A percentile compares a stretch with the other conserved stretches of the same genome.
Evolutionary conservation across 2,797 vertebrate genomes (phyloP).

Genomic region (Pogonophryne albipinna): DNA sequence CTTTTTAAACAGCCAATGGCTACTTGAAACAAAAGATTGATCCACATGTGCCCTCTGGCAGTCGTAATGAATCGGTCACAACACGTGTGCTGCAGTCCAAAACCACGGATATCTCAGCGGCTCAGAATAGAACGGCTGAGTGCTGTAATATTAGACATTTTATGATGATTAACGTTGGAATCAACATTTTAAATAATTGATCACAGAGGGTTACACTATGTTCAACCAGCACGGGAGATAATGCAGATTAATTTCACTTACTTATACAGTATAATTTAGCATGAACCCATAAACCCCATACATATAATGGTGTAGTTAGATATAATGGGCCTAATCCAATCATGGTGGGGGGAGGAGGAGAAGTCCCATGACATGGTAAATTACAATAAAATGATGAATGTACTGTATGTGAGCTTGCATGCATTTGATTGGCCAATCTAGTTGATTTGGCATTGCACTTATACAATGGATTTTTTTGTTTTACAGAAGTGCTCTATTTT

Average conservation of each 20-base stretch:
- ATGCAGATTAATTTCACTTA: slow-evolving; percentile 11
- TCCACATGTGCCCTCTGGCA: slow-evolving; percentile 36
- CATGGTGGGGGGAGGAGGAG: neutral
- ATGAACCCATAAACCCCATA: neutral
- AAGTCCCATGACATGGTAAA: neutral
- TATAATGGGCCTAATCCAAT: slow-evolving; percentile 15
- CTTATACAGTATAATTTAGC: neutral
- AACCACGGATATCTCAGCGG: neutral
- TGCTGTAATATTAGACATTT: neutral
- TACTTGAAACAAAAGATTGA: slow-evolving; percentile 37
- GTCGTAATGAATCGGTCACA: neutral
- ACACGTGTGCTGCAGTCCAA: neutral
- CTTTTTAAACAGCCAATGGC: slow-evolving; percentile 41
- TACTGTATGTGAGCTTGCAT: neutral
- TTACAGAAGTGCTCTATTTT: too few species aligned
- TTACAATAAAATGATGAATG: neutral
- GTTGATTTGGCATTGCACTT: neutral
- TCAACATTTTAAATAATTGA: neutral
- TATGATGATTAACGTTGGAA: neutral
- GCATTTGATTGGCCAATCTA: neutral
- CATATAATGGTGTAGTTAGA: neutral
- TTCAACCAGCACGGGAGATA: neutral
- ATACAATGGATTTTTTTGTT: too few species aligned
- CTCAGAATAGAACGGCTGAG: neutral
- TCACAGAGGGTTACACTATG: neutral